These are phyloP conservation scores for Mionectes olivaceus DNA, from an alignment of 2,797 vertebrate species.

Conservation along the genomic window DNA sequence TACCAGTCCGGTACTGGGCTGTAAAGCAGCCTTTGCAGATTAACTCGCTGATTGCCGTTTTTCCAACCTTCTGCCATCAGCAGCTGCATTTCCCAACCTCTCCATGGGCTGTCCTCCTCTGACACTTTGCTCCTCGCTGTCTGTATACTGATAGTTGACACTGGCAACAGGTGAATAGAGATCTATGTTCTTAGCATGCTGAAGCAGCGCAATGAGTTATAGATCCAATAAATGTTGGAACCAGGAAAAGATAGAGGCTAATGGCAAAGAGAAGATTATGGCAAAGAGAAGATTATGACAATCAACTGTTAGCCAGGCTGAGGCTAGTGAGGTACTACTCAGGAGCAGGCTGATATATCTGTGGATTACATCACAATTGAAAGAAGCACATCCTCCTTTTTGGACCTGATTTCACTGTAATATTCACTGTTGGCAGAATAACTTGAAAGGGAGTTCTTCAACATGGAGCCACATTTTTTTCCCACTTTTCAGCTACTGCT, in stretches of 20 bases:
- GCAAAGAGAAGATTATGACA: background rate
- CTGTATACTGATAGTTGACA: background rate
- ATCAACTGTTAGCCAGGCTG: background rate
- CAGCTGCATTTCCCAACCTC: background rate
- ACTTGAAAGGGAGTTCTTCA: background rate
- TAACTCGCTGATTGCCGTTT: background rate
- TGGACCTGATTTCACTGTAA: background rate
- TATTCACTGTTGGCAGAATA: background rate
- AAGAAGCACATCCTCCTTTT: background rate
- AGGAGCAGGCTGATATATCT: background rate
- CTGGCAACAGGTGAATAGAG: background rate
- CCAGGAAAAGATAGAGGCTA: background rate
- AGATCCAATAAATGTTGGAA: background rate
- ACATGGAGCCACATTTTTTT: background rate
- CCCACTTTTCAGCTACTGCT: background rate
- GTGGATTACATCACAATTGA: background rate
- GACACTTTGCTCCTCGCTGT: background rate
- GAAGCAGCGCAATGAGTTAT: background rate
- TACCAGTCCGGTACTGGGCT: background rate
- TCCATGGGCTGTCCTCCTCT: background rate
- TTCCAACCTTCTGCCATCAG: background rate
- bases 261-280: background rate
- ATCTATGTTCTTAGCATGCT: background rate
- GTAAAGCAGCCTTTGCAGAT: background rate
- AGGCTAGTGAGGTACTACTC: background rate